phyloP scores from a whole-genome alignment of 2,113 vertebrate genomes.

The cattle (Bos taurus) region ARS-UCD2.0 NC_037345.1:65163001-65163500 shows the following conservation, averaged over 20 bases:
- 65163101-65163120: not conserved
- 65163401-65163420: rapidly evolving
- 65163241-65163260: rapidly evolving
- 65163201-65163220: not conserved
- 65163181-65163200: not conserved
- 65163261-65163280: rapidly evolving
- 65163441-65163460: rapidly evolving
- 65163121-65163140: not conserved
- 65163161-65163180: not conserved
- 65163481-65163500: not conserved
- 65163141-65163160: not conserved
- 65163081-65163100: not conserved
- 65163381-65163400: rapidly evolving
- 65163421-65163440: rapidly evolving
- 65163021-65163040: not conserved
- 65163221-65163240: not conserved
- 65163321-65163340: rapidly evolving
- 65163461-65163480: not conserved
- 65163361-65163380: rapidly evolving
- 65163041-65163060: not conserved
- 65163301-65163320: rapidly evolving
- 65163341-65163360: rapidly evolving
- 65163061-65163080: not conserved
- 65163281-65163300: rapidly evolving
- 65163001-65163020: not conserved